Conservation (phyloP, 2,113 vertebrate species). For the Hymenochirus boettgeri region DNA sequence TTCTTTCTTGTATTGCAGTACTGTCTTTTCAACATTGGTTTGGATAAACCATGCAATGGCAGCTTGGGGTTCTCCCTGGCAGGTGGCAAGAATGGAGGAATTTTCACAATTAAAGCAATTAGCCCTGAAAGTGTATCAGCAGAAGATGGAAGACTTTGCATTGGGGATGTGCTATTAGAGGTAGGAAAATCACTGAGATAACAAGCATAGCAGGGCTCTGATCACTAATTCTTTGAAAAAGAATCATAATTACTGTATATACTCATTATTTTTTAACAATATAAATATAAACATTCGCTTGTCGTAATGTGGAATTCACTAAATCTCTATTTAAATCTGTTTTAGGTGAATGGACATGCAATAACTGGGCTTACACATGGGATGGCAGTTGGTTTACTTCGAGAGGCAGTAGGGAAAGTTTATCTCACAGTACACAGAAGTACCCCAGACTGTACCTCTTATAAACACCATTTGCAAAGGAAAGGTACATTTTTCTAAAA, state of each 20-base stretch:
- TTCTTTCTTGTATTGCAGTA: background rate
- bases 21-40: background rate
- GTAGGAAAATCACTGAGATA: background rate
- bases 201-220: no score
- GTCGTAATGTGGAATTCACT: no score
- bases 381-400: background rate
- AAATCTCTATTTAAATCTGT: no score
- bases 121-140: background rate
- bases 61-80: constrained; percentile 9
- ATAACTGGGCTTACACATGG: background rate
- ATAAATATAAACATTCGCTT: no score
- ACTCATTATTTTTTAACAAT: no score
- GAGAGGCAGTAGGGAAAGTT: constrained; percentile 30
- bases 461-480: no score
- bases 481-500: no score
- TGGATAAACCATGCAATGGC: background rate
- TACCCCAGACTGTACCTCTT: no score
- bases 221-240: no score
- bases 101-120: background rate
- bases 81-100: background rate
- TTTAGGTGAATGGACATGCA: background rate
- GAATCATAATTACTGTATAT: no score
- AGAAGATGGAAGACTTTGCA: background rate
- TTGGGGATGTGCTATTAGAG: background rate
- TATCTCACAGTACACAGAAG: constrained; percentile 40